A percentile compares a stretch with the other conserved stretches of the same genome.
phyloP scores from a whole-genome alignment of 1,140 invertebrate species.

The Melanaphis sacchari region DNA sequence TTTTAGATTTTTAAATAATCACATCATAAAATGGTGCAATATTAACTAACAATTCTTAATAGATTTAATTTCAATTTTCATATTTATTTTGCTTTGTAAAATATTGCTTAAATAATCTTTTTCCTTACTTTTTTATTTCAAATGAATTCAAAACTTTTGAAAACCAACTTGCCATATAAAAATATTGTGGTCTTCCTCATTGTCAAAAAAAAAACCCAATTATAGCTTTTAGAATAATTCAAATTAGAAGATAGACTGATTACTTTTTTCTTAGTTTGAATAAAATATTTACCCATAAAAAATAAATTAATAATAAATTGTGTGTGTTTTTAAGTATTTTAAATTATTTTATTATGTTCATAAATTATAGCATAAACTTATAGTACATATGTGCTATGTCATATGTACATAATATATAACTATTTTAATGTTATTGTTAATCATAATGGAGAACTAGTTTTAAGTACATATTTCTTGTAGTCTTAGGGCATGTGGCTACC shows the following conservation, averaged over 20 bases:
- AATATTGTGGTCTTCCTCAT: conserved; percentile 43
- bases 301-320: conserved; percentile 6
- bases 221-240: conserved; percentile 45
- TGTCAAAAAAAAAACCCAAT: not conserved
- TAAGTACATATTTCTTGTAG: conserved; percentile 40
- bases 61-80: conserved; percentile 32
- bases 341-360: conserved; percentile 54
- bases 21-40: conserved; percentile 55
- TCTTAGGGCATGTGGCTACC: conserved; percentile 48
- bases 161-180: conserved; percentile 51
- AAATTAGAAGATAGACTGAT: conserved; percentile 56
- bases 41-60: conserved; percentile 40
- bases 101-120: conserved; percentile 38
- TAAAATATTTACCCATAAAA: conserved; percentile 42
- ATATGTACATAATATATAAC: conserved; percentile 47
- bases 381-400: conserved; percentile 48
- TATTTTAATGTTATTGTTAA: conserved; percentile 57
- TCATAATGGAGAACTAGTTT: conserved; percentile 50
- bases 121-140: conserved; percentile 16
- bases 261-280: conserved; percentile 39
- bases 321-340: conserved; percentile 55
- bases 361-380: conserved; percentile 28
- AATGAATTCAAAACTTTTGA: conserved; percentile 16
- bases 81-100: conserved; percentile 52
- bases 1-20: conserved; percentile 37